Base-by-base conservation (phyloP, 1,140 invertebrate genomes). In the Charaxes varanes region DNA sequence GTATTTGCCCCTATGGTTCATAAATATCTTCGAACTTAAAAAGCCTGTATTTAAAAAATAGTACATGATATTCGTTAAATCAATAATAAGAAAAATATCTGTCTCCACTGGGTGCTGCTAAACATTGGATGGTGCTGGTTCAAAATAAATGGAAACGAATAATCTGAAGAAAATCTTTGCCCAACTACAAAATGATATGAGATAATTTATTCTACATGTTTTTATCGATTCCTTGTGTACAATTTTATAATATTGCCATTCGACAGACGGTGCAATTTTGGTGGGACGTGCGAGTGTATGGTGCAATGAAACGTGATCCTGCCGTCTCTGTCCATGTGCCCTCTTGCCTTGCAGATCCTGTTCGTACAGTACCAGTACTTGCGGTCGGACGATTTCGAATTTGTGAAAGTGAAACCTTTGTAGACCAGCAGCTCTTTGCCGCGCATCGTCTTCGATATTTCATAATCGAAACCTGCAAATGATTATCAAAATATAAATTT, bases 381-480 rank as follows among this genome's bases (percentile, higher is more conserved):
- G 7, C 40, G 19, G n/a, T 26, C 31, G n/a, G n/a, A n/a, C 0
- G 21, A 2, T 10, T 34, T 42, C 4, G 30, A 6, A n/a, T n/a
- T n/a, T 1, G 30, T 42, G 16, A 19, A 42, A n/a, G 40, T 42
- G 17, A 19, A 42, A 13, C 30, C 40, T 42, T 42, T 33, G 11
- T 30, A 49, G 7, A 58, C 21, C 2, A 49, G 8, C 12, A 53
- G 16, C 1, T 38, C 16, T 4, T 43, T 48, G 3, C 50, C 50
- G 16, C 35, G 33, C 10, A 34, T 31, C 2, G 46, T 51, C 11
- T 13, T 35, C 2, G 48, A 22, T 5, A 53, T 19, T 30, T 53
- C 41, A n/a, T 57, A 57, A 16, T 31, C 27, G n/a, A 30, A 36
- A 37, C 37, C 51, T 48, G 50, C 26, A 38, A 41, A 40, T n/a